Conservation (phyloP, 2,888 invertebrate genomes). For the Phania funesta region DNA sequence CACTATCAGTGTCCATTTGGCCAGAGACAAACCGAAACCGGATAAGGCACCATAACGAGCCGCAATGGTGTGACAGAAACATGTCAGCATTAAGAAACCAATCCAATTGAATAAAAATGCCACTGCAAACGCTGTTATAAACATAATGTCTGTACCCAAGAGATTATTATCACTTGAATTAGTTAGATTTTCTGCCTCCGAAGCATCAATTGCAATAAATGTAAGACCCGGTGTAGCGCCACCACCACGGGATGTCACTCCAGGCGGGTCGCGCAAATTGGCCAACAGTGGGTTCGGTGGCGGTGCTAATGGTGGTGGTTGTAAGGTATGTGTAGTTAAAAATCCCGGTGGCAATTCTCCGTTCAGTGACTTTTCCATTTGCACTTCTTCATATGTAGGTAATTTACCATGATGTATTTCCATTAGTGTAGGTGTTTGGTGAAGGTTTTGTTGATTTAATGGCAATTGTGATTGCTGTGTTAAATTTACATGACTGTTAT, state of each 20-base stretch:
- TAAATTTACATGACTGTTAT: constrained; percentile 66
- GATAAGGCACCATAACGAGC: constrained; percentile 95
- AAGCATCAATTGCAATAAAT: constrained; percentile 87
- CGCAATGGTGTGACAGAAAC: constrained; percentile 96
- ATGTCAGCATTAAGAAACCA: constrained; percentile 94
- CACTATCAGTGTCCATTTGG: constrained; percentile 97
- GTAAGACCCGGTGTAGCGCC: constrained; percentile 83
- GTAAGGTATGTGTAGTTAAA: constrained; percentile 74
- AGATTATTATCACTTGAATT: constrained; percentile 88
- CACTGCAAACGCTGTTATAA: constrained; percentile 95
- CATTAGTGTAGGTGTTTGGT: constrained; percentile 45
- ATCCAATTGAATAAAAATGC: constrained; percentile 98
- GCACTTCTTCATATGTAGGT: constrained; percentile 94
- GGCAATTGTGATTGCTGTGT: constrained; percentile 54
- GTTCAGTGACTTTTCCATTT: constrained; percentile 91
- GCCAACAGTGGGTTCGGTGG: constrained; percentile 75
- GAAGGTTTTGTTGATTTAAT: constrained; percentile 54
- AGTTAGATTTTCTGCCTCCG: constrained; percentile 86
- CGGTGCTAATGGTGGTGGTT: constrained; percentile 75
- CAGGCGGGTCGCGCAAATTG: constrained; percentile 72
- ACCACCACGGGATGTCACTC: constrained; percentile 19
- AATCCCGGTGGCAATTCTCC: constrained; percentile 83
- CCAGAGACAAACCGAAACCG: constrained; percentile 94
- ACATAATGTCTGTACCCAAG: constrained; percentile 96
- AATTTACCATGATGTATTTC: constrained; percentile 84